Conservation (phyloP, 2,797 vertebrate species). For the Sebastes elongatus region DNA sequence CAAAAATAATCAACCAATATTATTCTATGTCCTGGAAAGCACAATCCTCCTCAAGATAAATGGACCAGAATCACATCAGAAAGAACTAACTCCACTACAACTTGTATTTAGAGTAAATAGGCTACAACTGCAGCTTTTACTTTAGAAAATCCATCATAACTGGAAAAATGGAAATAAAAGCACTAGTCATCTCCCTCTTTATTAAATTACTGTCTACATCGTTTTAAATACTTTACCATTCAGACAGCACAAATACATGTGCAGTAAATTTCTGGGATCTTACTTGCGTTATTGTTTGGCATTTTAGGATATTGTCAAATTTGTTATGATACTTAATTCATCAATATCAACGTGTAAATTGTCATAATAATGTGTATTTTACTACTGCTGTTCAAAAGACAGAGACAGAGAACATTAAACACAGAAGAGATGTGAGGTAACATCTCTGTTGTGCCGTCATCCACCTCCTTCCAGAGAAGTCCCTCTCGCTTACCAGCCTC, state of each 20-base stretch:
- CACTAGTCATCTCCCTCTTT: neutral
- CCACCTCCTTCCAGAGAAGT: constrained; percentile 68
- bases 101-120: neutral
- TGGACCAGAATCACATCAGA: neutral
- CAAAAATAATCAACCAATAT: neutral
- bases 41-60: neutral
- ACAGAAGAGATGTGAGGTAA: constrained; percentile 16
- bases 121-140: neutral
- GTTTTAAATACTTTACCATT: constrained; percentile 26
- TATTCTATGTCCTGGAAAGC: neutral
- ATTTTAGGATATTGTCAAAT: constrained; percentile 10
- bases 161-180: constrained; percentile 5
- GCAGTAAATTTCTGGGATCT: neutral
- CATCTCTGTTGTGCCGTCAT: constrained; percentile 51
- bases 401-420: constrained; percentile 1
- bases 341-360: neutral
- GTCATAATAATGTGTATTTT: constrained; percentile 8
- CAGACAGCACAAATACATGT: constrained; percentile 2
- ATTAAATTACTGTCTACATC: constrained; percentile 4
- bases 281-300: neutral
- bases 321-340: neutral
- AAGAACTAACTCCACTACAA: neutral
- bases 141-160: constrained; percentile 3
- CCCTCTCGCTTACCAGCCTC: constrained; percentile 80
- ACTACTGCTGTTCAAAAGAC: constrained; percentile 12